Conservation (phyloP, 2,888 invertebrate species). For the Limnephilus rhombicus region DNA sequence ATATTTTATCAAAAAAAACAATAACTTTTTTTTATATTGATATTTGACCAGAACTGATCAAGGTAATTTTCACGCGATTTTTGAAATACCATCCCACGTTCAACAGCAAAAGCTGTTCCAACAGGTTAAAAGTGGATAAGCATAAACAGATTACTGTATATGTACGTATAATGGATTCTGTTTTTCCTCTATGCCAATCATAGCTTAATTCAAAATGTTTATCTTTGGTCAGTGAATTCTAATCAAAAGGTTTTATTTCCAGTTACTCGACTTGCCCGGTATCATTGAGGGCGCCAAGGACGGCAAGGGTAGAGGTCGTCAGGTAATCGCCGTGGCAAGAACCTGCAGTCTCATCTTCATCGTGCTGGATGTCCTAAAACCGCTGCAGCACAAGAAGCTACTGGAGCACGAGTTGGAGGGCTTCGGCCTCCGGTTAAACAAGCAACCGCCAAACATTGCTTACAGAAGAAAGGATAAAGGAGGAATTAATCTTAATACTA, state of each 20-base stretch:
- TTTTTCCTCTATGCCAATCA: no score
- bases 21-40: no score
- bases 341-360: conserved; percentile 99
- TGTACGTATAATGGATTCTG: no score
- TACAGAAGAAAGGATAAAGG: conserved; percentile 99
- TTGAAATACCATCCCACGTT: no score
- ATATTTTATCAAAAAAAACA: no score
- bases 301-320: conserved; percentile 98
- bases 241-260: conserved; percentile 59
- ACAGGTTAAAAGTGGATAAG: no score
- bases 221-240: background rate
- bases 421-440: conserved; percentile 97
- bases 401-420: conserved; percentile 99
- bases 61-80: no score
- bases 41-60: no score
- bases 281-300: conserved; percentile 99
- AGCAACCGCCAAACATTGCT: conserved; percentile 97
- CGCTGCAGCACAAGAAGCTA: conserved; percentile 95
- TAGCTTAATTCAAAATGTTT: no score
- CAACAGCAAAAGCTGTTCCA: no score
- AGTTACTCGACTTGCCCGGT: conserved; percentile 98
- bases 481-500: conserved; percentile 95
- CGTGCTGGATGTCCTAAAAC: conserved; percentile 97
- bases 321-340: conserved; percentile 98
- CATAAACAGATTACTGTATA: no score